Base-by-base conservation (phyloP, 30 jellyfish, hydroid and myxozoan genomes). In the Mastigias papua region DNA sequence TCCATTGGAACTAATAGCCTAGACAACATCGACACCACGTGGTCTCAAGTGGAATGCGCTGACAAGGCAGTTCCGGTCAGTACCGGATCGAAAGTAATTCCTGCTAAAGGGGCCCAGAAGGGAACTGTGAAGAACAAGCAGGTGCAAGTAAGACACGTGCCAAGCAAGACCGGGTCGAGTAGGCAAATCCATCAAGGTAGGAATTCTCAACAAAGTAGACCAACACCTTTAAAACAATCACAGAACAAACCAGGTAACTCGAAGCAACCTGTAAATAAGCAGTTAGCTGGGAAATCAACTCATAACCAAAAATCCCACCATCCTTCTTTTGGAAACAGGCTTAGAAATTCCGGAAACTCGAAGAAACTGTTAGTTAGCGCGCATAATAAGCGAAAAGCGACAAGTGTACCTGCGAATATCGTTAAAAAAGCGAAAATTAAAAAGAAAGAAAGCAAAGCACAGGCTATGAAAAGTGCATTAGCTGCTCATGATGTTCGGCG, bases 1-100 rank as follows among this genome's bases (percentile, higher is more conserved):
- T 85, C 94, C 23, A 85, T 85, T 34, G 94, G 94, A n/a, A 76
- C 83, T 37, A 79, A 85, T 34, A 73, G 70, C 28, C 83, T 85
- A 23, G 87, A 75, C 58, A 31, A 31, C 48, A 50, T 85, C n/a
- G 88, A 73, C 51, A 34, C 94, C 0, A 85, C 68, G 2, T 85
- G 94, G 94, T 57, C 94, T 15, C 86, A 72, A n/a, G 94, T 31
- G 0, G 67, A 37, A 57, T 31, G 48, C 46, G 23, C 34, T 63
- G 81, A 34, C 19, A 57, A 29, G 15, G 28, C 11, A 21, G 60
- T 2, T 2, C 60, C 35, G 19, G 63, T 21, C 2, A 74, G 35
- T 35, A 57, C 54, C 72, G 61, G 69, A 4, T 17, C 90, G 8
- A 34, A 30, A 9, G 89, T 31, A 1, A 2, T 42, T 25, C 62